Base-by-base conservation (phyloP, 2,888 invertebrate species). In the Lacanobia oleracea region DNA sequence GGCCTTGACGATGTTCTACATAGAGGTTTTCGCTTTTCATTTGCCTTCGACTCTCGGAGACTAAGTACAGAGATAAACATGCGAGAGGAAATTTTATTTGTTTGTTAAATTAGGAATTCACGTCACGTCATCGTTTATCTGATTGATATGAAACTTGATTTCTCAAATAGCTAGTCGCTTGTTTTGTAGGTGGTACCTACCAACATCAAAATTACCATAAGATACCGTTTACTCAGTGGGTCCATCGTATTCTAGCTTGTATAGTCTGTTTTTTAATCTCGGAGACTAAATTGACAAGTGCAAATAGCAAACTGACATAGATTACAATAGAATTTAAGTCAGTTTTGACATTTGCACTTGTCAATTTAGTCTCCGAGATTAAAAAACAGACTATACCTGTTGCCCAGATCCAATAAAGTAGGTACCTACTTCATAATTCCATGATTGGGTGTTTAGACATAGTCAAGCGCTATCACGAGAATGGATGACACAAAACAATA, bases 91-190 rank as follows among this genome's bases (percentile, higher is more conserved):
- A 70, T 23, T 67, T 54, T 33, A 43, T 61, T 43, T 75, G 23
- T 61, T 51, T 57, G 7, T 9, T 23, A 54, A 54, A 16, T 40
- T 43, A 45, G n/a, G 33, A 67, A 61, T 67, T 56, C 43, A 43
- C 43, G 33, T 61, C 54, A 53, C 18, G 53, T 53, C 66, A 60
- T 27, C 21, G n/a, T 61, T 74, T 43, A 65, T 40, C 27, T 66
- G 21, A 12, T 33, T 33, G 27, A 53, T 60, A 27, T 48, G 51
- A 51, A 63, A 45, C 12, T 57, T 40, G 10, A 45, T 54, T 37
- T 48, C 5, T 69, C 27, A n/a, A 21, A 40, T 27, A 50, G 16
- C 21, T 37, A 21, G 12, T 56, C 16, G 16, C 14, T 45, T 57
- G 37, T 33, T 7, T 8, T n/a, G n/a, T n/a, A 18, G n/a, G 16